Evolutionary conservation across 2,888 invertebrate species (phyloP).

Genomic region (Yponomeuta plumbellus): DNA sequence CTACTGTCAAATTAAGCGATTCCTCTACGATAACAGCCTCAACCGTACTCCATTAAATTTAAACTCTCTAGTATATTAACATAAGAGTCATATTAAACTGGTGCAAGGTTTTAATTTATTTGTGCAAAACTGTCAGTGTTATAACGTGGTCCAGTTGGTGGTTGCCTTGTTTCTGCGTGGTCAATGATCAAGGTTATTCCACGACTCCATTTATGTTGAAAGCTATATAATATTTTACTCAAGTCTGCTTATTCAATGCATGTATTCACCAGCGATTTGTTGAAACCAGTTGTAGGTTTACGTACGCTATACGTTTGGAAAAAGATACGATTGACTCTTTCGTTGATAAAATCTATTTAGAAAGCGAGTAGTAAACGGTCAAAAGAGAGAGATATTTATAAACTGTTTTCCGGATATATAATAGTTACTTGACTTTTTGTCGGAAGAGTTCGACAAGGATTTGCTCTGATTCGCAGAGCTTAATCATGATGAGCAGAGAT

Average conservation of each 20-base stretch:
- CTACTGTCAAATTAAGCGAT: neutral
- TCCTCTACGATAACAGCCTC: neutral
- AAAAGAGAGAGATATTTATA: too few relatives aligned
- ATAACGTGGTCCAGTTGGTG: neutral
- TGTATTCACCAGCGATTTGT: neutral
- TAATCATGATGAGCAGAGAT: too few relatives aligned
- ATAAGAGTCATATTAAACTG: neutral
- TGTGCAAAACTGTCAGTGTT: neutral
- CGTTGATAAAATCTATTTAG: too few relatives aligned
- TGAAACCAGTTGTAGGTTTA: too few relatives aligned
- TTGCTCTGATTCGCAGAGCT: too few relatives aligned
- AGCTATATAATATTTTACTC: neutral
- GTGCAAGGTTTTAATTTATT: neutral
- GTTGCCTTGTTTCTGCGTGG: neutral
- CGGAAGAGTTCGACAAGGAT: too few relatives aligned
- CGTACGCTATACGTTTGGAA: too few relatives aligned
- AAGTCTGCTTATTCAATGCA: neutral
- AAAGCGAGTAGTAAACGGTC: too few relatives aligned
- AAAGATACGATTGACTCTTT: too few relatives aligned
- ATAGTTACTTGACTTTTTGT: too few relatives aligned
- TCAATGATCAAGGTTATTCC: conserved; percentile 5
- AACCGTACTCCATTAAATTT: neutral
- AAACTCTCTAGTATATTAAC: neutral
- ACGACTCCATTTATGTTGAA: neutral
- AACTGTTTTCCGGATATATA: too few relatives aligned